Evolutionary conservation across 2,888 invertebrate genomes (phyloP).

Genomic region (Troides helena): DNA sequence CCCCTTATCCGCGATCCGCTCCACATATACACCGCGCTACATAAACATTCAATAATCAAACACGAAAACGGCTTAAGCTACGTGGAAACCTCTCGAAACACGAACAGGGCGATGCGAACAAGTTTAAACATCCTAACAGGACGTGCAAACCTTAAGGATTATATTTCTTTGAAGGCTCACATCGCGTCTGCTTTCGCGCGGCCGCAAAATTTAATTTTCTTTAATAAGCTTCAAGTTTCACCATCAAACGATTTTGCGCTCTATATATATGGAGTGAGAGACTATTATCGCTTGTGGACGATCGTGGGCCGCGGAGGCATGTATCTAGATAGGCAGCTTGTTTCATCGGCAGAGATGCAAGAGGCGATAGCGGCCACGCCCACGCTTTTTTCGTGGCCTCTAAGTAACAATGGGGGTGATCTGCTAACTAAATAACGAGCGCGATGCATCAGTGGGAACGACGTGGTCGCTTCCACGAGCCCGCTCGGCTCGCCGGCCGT

Average conservation of each 20-base stretch:
- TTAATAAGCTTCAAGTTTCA: conserved; percentile 64
- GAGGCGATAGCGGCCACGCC: conserved; percentile 71
- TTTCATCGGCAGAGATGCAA: conserved; percentile 72
- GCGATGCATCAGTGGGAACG: conserved; percentile 61
- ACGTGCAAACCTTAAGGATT: conserved; percentile 49
- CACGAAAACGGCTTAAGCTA: conserved; percentile 43
- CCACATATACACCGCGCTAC: conserved; percentile 72
- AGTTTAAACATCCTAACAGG: conserved; percentile 41
- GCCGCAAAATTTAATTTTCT: conserved; percentile 78
- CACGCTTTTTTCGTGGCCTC: conserved; percentile 78
- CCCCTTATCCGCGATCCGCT: conserved; percentile 74
- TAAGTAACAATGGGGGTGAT: conserved; percentile 77
- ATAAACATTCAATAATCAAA: conserved; percentile 59
- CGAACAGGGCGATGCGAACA: conserved; percentile 32
- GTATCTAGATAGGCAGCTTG: conserved; percentile 72
- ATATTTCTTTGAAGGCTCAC: conserved; percentile 46
- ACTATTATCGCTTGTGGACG: conserved; percentile 37
- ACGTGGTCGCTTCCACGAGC: conserved; percentile 38
- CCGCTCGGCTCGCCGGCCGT: background rate
- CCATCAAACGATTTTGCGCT: conserved; percentile 39
- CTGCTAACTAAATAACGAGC: conserved; percentile 78
- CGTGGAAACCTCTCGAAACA: conserved; percentile 40
- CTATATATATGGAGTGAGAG: conserved; percentile 39
- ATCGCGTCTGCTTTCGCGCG: conserved; percentile 61
- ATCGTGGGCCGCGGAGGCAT: conserved; percentile 63